Evolutionary conservation across 35 echinoderm and acorn worm species (phyloP).

Genomic region (Strongylocentrotus purpuratus): DNA sequence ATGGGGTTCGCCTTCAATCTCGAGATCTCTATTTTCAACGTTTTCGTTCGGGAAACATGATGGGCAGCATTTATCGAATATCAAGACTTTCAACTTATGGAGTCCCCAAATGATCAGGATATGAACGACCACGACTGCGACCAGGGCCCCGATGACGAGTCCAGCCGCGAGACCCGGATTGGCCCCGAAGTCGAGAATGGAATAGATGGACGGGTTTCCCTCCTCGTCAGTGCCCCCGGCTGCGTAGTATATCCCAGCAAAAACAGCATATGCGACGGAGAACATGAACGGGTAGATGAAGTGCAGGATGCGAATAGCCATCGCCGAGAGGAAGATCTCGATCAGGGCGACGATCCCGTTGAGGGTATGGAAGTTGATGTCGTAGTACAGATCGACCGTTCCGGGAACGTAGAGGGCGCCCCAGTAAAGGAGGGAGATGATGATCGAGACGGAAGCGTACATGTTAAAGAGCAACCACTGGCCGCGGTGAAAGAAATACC

Average conservation of each 20-base stretch:
- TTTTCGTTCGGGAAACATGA: constrained; percentile 1
- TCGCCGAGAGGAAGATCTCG: constrained; percentile 56
- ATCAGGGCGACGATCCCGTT: constrained; percentile 36
- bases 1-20: background rate
- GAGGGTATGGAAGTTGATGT: constrained; percentile 53
- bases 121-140: background rate
- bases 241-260: constrained; percentile 56
- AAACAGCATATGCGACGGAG: constrained; percentile 28
- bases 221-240: constrained; percentile 47
- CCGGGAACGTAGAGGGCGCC: constrained; percentile 39
- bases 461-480: constrained; percentile 64
- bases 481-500: constrained; percentile 45
- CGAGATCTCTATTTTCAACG: background rate
- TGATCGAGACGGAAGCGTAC: background rate
- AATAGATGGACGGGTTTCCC: constrained; percentile 40
- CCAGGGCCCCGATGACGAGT: background rate
- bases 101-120: constrained; percentile 40
- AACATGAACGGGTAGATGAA: constrained; percentile 59
- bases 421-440: constrained; percentile 66
- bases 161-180: background rate
- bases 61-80: constrained; percentile 10
- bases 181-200: constrained; percentile 33
- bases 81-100: constrained; percentile 23
- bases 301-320: constrained; percentile 48
- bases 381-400: constrained; percentile 30